Evolutionary conservation across 1,140 invertebrate genomes (phyloP), one percentile per base, ranked within the genome.

Genomic region (Limonius californicus): DNA sequence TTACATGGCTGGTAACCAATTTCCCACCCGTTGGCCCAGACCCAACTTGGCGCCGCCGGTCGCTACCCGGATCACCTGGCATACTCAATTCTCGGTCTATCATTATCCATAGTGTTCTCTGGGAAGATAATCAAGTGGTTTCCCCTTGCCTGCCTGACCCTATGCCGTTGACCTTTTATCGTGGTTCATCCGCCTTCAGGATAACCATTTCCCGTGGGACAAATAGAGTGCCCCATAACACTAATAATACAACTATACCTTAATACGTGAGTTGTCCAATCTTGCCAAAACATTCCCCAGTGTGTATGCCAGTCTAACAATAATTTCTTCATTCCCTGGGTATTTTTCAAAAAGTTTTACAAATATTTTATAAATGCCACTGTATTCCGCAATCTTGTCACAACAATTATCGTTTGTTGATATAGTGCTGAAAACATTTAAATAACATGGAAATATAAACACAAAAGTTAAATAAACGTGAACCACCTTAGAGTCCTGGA

Each of bases 401-500:
- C 89, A 91, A 70, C 91, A 92, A 43, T 84, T 81, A 42, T 83
- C 82, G 66, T 90, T 85, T 12, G 86, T 85, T 11, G 91, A 93
- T 30, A 92, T 75, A 55, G 92, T 89, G 72, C 89, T 92, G 76
- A 42, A 80, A 78, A 63, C 67, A 62, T 62, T 20, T 50, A 21
- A 58, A 54, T 62, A 16, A 58, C 43, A 20, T 61, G 56, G 8
- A 68, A 43, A 7, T 47, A 57, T 54, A 39, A 16, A 62, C 60
- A 54, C 54, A 27, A 27, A 57, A 45, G n/a, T 42, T 15, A 14
- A 57, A 39, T 12, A 12, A 16, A 47, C 19, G 53, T n/a, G n/a
- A n/a, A n/a, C n/a, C n/a, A 90, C 88, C 89, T 90, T 6, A 91
- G 80, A 72, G 87, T 90, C 68, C 89, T 78, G 0, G 88, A 86